These are phyloP conservation scores for Rhizoglyphus robini DNA, from an alignment of 1,140 invertebrate genomes.

Conservation along the genomic window DNA sequence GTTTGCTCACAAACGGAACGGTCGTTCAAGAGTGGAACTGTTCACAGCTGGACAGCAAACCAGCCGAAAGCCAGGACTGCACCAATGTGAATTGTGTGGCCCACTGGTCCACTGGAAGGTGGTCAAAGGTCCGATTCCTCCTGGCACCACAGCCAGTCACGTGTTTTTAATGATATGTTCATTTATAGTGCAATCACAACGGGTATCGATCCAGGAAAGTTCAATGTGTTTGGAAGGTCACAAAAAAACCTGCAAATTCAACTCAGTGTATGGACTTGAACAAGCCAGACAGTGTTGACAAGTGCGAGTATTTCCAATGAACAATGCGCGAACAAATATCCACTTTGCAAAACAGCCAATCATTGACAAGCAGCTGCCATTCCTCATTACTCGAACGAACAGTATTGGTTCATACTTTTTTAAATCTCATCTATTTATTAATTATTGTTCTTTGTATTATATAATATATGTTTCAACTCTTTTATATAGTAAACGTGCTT, in stretches of 20 bases:
- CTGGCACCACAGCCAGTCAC: slow-evolving; percentile 56
- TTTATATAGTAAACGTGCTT: no score
- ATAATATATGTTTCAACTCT: no score
- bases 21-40: slow-evolving; percentile 42
- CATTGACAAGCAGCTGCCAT: no score
- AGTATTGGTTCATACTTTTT: no score
- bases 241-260: slow-evolving; percentile 60
- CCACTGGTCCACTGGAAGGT: slow-evolving; percentile 65
- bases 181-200: slow-evolving; percentile 50
- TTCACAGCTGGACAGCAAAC: slow-evolving; percentile 40
- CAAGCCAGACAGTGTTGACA: neutral
- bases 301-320: neutral
- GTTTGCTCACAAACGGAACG: slow-evolving; percentile 38
- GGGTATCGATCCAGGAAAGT: slow-evolving; percentile 67
- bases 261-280: neutral
- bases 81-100: slow-evolving; percentile 62
- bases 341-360: neutral
- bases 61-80: slow-evolving; percentile 56
- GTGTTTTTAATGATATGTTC: no score
- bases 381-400: no score
- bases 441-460: no score
- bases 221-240: slow-evolving; percentile 73
- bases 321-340: no score
- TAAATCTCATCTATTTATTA: no score
- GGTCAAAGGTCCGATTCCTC: slow-evolving; percentile 56